Evolutionary conservation across 2,113 vertebrate species (phyloP).

Genomic region (Sardina pilchardus): DNA sequence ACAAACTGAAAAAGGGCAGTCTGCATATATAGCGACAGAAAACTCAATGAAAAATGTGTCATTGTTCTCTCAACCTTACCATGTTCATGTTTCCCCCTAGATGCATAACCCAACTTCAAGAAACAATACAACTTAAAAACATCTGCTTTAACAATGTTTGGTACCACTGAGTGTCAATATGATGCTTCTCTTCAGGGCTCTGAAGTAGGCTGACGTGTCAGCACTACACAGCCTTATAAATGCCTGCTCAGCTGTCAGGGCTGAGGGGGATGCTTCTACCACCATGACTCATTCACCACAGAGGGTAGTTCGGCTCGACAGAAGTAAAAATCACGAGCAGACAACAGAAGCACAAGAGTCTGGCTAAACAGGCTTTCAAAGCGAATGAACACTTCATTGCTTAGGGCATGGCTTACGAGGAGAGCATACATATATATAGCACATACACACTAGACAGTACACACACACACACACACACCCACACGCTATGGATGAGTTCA

Average conservation of each 20-base stretch:
- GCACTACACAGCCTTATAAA: not conserved
- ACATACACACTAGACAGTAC: not conserved
- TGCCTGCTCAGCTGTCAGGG: not conserved
- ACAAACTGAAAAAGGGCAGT: not conserved
- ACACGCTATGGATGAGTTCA: constrained; percentile 28
- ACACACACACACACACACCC: not conserved
- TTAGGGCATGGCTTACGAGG: not conserved
- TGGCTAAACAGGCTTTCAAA: not conserved
- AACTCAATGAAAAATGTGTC: not conserved
- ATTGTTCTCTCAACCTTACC: not conserved
- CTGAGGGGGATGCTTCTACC: not conserved
- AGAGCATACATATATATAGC: not conserved
- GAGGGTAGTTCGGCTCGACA: not conserved
- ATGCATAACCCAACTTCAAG: not conserved
- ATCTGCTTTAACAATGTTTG: not conserved
- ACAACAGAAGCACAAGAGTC: not conserved
- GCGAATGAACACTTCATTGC: not conserved
- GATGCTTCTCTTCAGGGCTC: not conserved
- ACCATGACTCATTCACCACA: not conserved
- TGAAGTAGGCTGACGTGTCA: not conserved
- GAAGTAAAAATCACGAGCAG: not conserved
- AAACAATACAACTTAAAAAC: not conserved
- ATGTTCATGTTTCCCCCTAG: not conserved
- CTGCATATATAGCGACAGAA: not conserved
- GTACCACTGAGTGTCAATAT: not conserved